These are phyloP conservation scores for Pyrgus malvae DNA, from an alignment of 2,888 invertebrate genomes.

Conservation along the genomic window DNA sequence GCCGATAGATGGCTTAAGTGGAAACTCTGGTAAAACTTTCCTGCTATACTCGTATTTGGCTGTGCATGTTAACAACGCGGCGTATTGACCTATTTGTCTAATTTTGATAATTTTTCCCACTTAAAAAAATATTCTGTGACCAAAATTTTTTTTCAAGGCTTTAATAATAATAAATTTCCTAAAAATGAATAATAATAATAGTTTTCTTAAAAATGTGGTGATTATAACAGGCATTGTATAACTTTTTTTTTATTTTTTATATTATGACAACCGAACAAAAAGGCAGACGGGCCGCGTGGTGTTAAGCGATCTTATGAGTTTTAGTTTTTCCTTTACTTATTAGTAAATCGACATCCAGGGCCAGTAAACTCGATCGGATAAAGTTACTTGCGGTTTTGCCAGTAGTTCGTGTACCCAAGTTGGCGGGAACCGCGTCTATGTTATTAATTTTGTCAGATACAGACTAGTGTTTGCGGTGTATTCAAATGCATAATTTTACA, in stretches of 20 bases:
- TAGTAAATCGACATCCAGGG: not conserved
- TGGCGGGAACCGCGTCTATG: not conserved
- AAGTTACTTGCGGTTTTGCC: slow-evolving; percentile 24
- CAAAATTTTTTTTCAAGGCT: too few species aligned
- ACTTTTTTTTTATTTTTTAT: not conserved
- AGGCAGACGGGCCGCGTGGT: too few species aligned
- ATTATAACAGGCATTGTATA: too few species aligned
- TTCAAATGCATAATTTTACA: too few species aligned
- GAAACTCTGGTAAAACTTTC: not conserved
- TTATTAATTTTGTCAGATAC: slow-evolving; percentile 8
- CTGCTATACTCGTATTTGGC: not conserved
- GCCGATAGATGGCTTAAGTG: not conserved
- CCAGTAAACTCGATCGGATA: slow-evolving; percentile 5
- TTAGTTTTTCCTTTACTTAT: not conserved
- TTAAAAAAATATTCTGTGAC: too few species aligned
- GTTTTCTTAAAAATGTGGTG: too few species aligned
- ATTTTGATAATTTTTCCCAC: not conserved
- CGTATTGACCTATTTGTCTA: slow-evolving; percentile 3
- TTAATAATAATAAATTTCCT: too few species aligned
- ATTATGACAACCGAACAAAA: not conserved
- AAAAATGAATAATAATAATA: too few species aligned
- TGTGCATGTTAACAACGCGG: not conserved
- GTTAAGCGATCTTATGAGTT: too few species aligned
- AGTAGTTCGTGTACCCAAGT: not conserved
- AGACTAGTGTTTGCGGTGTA: not conserved